phyloP scores from a whole-genome alignment of 2,113 vertebrate genomes.

The Sinocyclocheilus rhinocerous region DNA sequence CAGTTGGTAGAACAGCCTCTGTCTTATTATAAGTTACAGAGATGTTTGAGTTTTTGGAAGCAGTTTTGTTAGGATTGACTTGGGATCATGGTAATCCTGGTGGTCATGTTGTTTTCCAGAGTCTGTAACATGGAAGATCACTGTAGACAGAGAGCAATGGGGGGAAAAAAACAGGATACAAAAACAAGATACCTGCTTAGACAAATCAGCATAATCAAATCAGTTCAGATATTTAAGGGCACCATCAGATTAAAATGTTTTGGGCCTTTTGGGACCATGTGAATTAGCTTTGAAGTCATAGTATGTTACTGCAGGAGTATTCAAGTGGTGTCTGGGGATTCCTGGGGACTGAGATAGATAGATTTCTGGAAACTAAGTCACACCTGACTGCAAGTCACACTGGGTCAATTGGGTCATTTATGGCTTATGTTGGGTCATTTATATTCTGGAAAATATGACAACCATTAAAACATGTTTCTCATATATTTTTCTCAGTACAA shows the following conservation, averaged over 20 bases:
- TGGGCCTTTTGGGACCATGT: neutral
- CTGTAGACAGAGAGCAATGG: neutral
- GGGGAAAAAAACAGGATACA: too few species aligned
- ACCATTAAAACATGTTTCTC: too few species aligned
- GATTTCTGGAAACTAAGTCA: too few species aligned
- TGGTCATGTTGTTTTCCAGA: slow-evolving; percentile 32
- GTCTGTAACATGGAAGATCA: slow-evolving; percentile 23
- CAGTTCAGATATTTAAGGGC: neutral
- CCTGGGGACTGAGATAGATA: too few species aligned
- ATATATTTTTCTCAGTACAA: too few species aligned
- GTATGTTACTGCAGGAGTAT: too few species aligned
- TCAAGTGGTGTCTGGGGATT: too few species aligned
- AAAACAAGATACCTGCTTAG: neutral
- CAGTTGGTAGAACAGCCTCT: slow-evolving; percentile 25
- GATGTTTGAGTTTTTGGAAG: slow-evolving; percentile 52
- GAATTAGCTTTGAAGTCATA: neutral
- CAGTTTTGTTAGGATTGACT: slow-evolving; percentile 20
- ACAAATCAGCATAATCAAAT: neutral
- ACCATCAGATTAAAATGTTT: neutral
- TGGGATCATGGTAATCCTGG: slow-evolving; percentile 22
- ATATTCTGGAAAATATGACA: too few species aligned
- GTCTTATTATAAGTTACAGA: slow-evolving; percentile 51
- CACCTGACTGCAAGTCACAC: too few species aligned
- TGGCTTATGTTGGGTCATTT: too few species aligned
- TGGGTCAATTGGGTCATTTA: too few species aligned